Evolutionary conservation across 1,140 invertebrate species (phyloP).

Genomic region (Scaptomyza montana): DNA sequence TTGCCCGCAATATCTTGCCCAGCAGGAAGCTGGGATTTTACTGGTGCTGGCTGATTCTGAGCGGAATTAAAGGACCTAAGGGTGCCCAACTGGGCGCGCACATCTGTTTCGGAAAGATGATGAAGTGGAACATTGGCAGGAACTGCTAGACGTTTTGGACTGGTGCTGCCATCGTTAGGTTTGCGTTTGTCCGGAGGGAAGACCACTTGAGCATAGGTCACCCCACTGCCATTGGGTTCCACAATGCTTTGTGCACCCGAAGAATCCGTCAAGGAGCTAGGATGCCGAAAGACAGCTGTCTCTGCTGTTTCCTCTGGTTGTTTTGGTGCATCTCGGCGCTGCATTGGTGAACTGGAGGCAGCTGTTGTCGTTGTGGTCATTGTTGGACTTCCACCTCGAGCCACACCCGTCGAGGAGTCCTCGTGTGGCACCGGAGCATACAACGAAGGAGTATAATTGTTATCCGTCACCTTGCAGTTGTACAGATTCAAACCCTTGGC

Average conservation of each 20-base stretch:
- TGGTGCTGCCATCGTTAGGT: constrained; percentile 64
- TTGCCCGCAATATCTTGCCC: constrained; percentile 10
- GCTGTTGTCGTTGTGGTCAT: constrained; percentile 59
- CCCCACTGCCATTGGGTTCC: constrained; percentile 61
- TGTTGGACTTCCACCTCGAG: constrained; percentile 56
- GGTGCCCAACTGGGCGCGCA: constrained; percentile 68
- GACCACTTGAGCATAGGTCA: constrained; percentile 79
- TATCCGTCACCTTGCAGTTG: constrained; percentile 80
- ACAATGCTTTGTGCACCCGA: constrained; percentile 66
- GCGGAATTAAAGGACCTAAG: constrained; percentile 68
- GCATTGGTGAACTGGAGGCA: constrained; percentile 58
- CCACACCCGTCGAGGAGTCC: constrained; percentile 37
- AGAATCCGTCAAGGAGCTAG: constrained; percentile 72
- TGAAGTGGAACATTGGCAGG: constrained; percentile 77
- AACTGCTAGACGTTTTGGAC: constrained; percentile 73
- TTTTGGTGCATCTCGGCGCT: constrained; percentile 48
- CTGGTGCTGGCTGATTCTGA: constrained; percentile 6
- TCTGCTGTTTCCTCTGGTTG: not conserved
- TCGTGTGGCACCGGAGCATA: constrained; percentile 75
- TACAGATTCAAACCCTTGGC: constrained; percentile 76
- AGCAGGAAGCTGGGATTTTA: constrained; percentile 6
- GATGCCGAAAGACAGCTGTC: constrained; percentile 63
- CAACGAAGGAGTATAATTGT: constrained; percentile 74
- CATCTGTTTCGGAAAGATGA: constrained; percentile 74
- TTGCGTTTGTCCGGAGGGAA: constrained; percentile 78